phyloP scores from a whole-genome alignment of 2,113 vertebrate species.

The Coptodon rendalli region DNA sequence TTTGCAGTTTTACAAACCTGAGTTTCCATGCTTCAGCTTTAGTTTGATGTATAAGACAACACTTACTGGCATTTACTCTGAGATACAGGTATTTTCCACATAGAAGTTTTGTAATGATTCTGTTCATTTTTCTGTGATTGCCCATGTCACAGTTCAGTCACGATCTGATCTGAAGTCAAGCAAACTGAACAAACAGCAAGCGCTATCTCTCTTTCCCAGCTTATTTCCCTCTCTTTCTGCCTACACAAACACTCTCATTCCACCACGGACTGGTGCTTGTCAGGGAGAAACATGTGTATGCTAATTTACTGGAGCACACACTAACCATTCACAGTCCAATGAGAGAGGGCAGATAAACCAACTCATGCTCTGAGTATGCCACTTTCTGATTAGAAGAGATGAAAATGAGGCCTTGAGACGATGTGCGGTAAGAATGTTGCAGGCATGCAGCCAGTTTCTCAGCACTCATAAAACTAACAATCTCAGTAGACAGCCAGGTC shows the following conservation, averaged over 20 bases:
- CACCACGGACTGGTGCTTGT: slow-evolving; percentile 28
- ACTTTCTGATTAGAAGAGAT: slow-evolving; percentile 54
- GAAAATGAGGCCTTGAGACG: slow-evolving; percentile 30
- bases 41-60: not conserved
- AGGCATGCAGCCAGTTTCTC: slow-evolving; percentile 29
- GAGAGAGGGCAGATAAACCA: slow-evolving; percentile 50
- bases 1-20: not conserved
- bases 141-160: slow-evolving; percentile 44
- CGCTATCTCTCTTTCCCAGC: slow-evolving; percentile 49
- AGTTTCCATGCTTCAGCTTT: not conserved
- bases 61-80: not conserved
- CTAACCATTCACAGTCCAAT: slow-evolving; percentile 45
- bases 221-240: not conserved
- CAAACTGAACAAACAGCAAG: slow-evolving; percentile 55
- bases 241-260: not conserved
- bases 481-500: slow-evolving; percentile 9
- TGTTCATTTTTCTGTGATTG: slow-evolving; percentile 37
- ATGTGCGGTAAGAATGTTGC: slow-evolving; percentile 9
- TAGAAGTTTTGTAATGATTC: not conserved
- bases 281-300: slow-evolving; percentile 37
- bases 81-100: not conserved
- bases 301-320: slow-evolving; percentile 32
- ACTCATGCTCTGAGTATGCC: slow-evolving; percentile 34
- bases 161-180: slow-evolving; percentile 56
- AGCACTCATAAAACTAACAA: slow-evolving; percentile 8